Evolutionary conservation across 2,888 invertebrate species (phyloP).

Genomic region (Drosophila bunnanda): DNA sequence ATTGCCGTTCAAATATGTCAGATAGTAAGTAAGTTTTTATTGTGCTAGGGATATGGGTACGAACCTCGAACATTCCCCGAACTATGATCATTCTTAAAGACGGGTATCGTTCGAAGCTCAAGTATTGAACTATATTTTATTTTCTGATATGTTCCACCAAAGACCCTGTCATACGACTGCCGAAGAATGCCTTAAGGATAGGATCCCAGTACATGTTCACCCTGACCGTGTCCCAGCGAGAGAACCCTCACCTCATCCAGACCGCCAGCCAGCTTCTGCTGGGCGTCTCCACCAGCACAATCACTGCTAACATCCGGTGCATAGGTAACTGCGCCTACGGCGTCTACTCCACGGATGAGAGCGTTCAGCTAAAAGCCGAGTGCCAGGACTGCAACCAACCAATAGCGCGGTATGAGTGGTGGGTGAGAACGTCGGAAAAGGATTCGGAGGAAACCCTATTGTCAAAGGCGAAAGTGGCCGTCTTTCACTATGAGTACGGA

Average conservation of each 20-base stretch:
- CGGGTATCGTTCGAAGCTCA: neutral
- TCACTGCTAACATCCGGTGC: conserved; percentile 32
- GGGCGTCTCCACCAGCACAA: neutral
- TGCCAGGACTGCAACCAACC: conserved; percentile 24
- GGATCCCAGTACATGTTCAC: conserved; percentile 6
- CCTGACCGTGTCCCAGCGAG: conserved; percentile 4
- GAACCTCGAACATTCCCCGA: neutral
- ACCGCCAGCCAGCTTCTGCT: conserved; percentile 7
- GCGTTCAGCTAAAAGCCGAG: conserved; percentile 12
- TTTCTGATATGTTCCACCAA: no score
- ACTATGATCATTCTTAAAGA: no score
- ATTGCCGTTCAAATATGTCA: conserved; percentile 17
- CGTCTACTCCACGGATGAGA: conserved; percentile 8
- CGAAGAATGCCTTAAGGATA: neutral
- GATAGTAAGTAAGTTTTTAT: conserved; percentile 23
- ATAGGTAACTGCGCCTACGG: conserved; percentile 16
- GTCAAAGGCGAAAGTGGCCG: neutral
- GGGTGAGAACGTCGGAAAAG: neutral
- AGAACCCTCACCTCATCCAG: neutral
- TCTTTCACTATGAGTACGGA: neutral
- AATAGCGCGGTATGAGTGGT: conserved; percentile 20
- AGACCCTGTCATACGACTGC: conserved; percentile 12
- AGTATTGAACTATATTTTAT: no score
- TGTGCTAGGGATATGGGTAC: neutral
- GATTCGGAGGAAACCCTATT: neutral